Percentiles rank a stretch among this genome's conserved stretches.
phyloP scores from a whole-genome alignment of 1,140 invertebrate species.

The Aphaenogaster floridana region DNA sequence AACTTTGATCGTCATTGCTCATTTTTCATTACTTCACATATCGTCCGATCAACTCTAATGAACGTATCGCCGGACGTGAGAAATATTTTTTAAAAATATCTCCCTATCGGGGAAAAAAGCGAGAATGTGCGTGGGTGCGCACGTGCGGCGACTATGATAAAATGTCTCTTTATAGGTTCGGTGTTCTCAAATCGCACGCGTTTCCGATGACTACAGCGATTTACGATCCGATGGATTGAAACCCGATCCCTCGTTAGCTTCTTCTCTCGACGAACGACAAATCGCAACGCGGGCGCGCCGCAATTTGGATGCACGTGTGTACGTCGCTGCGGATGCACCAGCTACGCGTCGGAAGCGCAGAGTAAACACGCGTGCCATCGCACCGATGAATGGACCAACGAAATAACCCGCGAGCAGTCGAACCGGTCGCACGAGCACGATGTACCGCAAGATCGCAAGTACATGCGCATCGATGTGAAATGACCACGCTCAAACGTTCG shows the following conservation, averaged over 20 bases:
- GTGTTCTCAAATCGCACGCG: slow-evolving; percentile 21
- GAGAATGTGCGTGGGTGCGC: background rate
- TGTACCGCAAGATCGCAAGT: slow-evolving; percentile 32
- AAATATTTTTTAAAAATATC: slow-evolving; percentile 9
- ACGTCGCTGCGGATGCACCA: background rate
- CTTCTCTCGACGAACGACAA: slow-evolving; percentile 8
- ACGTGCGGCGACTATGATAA: slow-evolving; percentile 13
- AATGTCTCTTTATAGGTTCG: slow-evolving; percentile 6
- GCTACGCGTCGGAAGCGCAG: slow-evolving; percentile 13
- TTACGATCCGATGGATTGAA: slow-evolving; percentile 36
- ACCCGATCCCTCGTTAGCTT: slow-evolving; percentile 53
- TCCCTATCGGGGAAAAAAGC: background rate
- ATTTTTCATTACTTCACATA: background rate
- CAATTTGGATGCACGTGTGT: slow-evolving; percentile 32
- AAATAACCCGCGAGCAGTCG: slow-evolving; percentile 8
- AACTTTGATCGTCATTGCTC: background rate
- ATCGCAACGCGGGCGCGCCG: background rate
- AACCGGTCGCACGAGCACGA: slow-evolving; percentile 22
- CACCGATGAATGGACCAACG: slow-evolving; percentile 54
- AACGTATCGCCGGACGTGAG: background rate
- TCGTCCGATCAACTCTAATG: background rate
- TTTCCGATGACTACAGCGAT: background rate
- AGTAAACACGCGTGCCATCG: background rate
- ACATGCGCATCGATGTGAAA: background rate
- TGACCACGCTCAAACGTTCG: background rate